Base-by-base conservation (phyloP, 2,888 invertebrate species). In the Lomographa bimaculata region DNA sequence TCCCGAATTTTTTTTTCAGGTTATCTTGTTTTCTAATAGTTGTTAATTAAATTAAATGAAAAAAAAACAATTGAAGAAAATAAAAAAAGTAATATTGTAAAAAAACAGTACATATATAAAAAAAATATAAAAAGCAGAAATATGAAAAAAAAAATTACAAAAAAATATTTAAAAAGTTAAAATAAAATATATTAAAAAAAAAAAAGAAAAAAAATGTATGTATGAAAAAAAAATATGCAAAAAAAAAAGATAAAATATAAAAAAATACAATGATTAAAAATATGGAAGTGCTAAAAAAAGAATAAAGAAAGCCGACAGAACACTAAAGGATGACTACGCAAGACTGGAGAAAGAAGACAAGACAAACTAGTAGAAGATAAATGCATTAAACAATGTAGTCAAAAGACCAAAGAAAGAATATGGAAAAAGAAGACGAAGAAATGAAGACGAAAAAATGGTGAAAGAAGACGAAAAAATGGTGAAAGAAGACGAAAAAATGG, bases 341-440 rank as follows among this genome's bases (percentile, higher is more conserved):
- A n/a, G n/a, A n/a, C n/a, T n/a, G n/a, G n/a, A n/a, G n/a, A n/a
- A n/a, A n/a, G n/a, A n/a, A n/a, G n/a, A n/a, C n/a, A n/a, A n/a
- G n/a, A n/a, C n/a, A n/a, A n/a, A n/a, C n/a, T n/a, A n/a, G n/a
- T n/a, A n/a, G n/a, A n/a, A n/a, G n/a, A n/a, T n/a, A n/a, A n/a
- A n/a, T n/a, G n/a, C n/a, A n/a, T n/a, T n/a, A n/a, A n/a, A n/a
- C n/a, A n/a, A n/a, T n/a, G n/a, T n/a, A n/a, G n/a, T n/a, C n/a
- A n/a, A n/a, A n/a, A n/a, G 20, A 38, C 6, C 2, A 18, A 23
- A 36, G 12, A 27, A 11, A 20, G n/a, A 20, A 34, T 19, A 29
- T 7, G 11, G 10, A 34, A 32, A 9, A 12, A 2, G 17, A 26
- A 46, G 17, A 28, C 9, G 14, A 10, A 32, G 27, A 11, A 21